Evolutionary conservation across 2,113 vertebrate genomes (phyloP), one percentile per base, ranked within the genome.

Genomic region (Girardinichthys multiradiatus): DNA sequence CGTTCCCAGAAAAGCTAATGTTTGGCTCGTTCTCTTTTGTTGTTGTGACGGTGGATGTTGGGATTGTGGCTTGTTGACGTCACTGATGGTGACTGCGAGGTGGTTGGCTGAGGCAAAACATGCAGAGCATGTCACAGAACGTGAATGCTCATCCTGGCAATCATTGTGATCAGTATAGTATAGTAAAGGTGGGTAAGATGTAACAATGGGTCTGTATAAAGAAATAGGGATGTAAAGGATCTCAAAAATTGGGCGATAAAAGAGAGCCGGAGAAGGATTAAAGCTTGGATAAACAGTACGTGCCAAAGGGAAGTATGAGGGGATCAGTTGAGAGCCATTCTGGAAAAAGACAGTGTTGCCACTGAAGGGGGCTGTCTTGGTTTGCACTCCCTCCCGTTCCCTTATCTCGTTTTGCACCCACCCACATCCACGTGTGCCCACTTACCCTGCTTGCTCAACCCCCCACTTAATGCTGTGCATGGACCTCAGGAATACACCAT

Each of bases 351-450:
- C 69, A 58, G 64, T 70, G 81, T 68, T 84, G 81, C 80, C 75
- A 61, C 74, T 66, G 75, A 80, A 84, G 67, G 84, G 48, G 54
- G 58, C 74, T 35, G 79, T 59, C 63, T 83, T 21, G 19, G 65
- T 68, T 61, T 2, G 33, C 76, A 81, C 76, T 73, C 69, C 68
- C 31, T 74, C 79, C 60, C 1, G 19, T 58, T 65, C 74, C 73
- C 57, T 79, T 33, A 2, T 57, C 86, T 89, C 77, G 72, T 89
- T 90, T 91, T 82, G 71, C 76, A 80, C 61, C 81, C 83, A 82
- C 87, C 87, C 86, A 79, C 83, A 88, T 75, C 81, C 89, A 87
- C 79, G 78, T 89, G 82, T 85, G 73, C 70, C 71, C 70, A 68
- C 42, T 68, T 31, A 24, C 58, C 70, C 82, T 21, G 39, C 75